These are phyloP conservation scores for Microtus obscurus DNA, from an alignment of 2,797 vertebrate genomes.

Conservation along the genomic window DNA sequence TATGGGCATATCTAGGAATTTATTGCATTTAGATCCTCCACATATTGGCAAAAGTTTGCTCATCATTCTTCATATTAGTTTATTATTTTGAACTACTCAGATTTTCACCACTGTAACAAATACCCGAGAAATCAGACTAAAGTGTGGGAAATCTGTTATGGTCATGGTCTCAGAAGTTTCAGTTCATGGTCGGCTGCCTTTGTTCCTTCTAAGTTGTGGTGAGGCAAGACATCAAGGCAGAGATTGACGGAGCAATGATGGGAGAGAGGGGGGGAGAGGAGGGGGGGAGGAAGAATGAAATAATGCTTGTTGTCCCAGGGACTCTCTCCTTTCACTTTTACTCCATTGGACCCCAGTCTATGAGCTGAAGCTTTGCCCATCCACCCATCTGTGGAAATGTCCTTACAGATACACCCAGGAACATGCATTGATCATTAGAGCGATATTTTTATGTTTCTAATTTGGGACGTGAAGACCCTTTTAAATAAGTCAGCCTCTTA, in stretches of 20 bases:
- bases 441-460: not conserved
- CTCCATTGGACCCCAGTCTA: not conserved
- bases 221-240: not conserved
- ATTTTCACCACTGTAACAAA: not conserved
- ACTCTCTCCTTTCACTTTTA: not conserved
- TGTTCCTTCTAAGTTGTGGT: not conserved
- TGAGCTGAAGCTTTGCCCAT: not conserved
- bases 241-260: not conserved
- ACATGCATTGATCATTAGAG: not conserved
- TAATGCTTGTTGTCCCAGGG: not conserved
- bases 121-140: not conserved
- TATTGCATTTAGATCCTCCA: not conserved
- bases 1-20: not conserved
- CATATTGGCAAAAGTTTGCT: not conserved
- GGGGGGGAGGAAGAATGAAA: too few relatives aligned
- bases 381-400: not conserved
- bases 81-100: not conserved
- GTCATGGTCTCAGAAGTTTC: not conserved
- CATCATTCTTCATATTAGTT: not conserved
- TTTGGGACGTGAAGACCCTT: not conserved
- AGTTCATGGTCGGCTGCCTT: not conserved
- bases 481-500: not conserved
- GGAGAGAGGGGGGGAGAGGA: rapidly evolving
- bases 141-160: not conserved
- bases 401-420: not conserved